Evolutionary conservation across 2,797 vertebrate species (phyloP).

Genomic region (Neoniphon sammara): DNA sequence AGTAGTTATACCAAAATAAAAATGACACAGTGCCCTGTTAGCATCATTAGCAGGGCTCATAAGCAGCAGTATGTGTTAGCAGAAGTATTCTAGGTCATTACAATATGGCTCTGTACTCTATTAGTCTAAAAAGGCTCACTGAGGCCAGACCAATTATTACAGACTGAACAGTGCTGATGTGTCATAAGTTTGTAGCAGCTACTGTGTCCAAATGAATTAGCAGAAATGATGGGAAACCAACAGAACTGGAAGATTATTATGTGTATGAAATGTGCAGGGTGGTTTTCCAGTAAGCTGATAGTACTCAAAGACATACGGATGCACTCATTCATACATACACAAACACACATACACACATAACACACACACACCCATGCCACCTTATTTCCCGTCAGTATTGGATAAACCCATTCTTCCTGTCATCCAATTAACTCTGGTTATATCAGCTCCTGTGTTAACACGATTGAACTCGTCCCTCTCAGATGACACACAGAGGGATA

Average conservation of each 20-base stretch:
- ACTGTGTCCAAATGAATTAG: neutral
- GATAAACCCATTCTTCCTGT: constrained; percentile 22
- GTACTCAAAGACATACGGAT: neutral
- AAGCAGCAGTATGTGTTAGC: neutral
- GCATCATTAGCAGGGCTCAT: no score
- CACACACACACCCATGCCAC: constrained; percentile 19
- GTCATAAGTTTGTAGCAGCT: neutral
- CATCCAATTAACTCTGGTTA: constrained; percentile 49
- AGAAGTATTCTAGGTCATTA: neutral
- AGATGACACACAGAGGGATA: neutral
- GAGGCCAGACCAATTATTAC: neutral
- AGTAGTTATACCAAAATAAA: no score
- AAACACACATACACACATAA: constrained; percentile 25
- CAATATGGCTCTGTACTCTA: neutral
- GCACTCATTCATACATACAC: constrained; percentile 8
- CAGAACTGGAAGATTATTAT: no score
- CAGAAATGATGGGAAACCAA: neutral
- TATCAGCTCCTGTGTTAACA: constrained; percentile 1
- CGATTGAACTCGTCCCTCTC: constrained; percentile 24
- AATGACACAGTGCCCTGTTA: no score
- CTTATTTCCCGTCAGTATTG: constrained; percentile 50
- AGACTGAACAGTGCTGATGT: neutral
- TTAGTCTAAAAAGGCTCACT: neutral
- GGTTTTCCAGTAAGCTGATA: no score
- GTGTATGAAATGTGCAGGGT: no score